Percentiles rank a stretch among this genome's conserved stretches.
Evolutionary conservation across 2,113 vertebrate species (phyloP).

Genomic region (Nannospalax galili): DNA sequence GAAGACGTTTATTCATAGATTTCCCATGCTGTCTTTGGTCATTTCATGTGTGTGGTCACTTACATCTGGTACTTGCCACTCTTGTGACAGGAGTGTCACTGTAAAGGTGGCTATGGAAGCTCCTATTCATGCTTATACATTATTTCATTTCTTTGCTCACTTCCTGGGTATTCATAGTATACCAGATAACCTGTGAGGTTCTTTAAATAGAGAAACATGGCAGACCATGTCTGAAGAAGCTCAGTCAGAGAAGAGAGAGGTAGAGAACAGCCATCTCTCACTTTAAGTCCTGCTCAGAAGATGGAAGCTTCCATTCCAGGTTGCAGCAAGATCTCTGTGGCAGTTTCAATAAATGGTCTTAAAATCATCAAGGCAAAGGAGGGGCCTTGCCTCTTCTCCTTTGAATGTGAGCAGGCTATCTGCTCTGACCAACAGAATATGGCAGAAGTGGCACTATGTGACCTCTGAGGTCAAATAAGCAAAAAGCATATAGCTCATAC

Average conservation of each 20-base stretch:
- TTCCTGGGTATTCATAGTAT: background rate
- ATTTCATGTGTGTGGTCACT: background rate
- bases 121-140: no score
- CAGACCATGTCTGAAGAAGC: background rate
- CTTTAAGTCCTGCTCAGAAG: background rate
- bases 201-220: background rate
- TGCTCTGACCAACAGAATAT: background rate
- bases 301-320: background rate
- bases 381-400: background rate
- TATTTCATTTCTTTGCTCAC: background rate
- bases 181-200: background rate
- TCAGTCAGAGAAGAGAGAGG: background rate
- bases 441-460: background rate
- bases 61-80: background rate
- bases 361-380: no score
- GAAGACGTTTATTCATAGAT: background rate
- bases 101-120: background rate
- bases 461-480: background rate
- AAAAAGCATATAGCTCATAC: background rate
- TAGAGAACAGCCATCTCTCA: background rate
- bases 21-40: background rate
- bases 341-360: background rate
- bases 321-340: background rate
- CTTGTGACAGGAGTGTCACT: background rate
- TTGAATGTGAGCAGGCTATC: background rate